These are phyloP conservation scores for Pammene fasciana DNA, from an alignment of 2,888 invertebrate genomes.

Conservation along the genomic window DNA sequence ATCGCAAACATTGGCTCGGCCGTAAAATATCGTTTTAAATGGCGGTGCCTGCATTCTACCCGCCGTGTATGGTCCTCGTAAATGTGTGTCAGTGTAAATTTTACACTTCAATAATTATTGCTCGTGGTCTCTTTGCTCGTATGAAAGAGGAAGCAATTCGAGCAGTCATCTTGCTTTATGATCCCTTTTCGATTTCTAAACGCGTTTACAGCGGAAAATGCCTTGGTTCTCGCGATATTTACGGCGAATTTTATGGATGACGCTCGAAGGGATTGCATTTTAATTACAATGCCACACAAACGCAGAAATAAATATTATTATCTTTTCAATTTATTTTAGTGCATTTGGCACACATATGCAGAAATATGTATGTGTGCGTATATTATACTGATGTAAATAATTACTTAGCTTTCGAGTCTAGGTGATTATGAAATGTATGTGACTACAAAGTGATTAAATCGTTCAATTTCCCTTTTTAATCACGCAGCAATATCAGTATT, in stretches of 20 bases:
- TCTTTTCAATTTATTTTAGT: constrained; percentile 13
- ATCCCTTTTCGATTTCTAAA: constrained; percentile 68
- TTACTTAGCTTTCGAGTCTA: not conserved
- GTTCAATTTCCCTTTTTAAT: not conserved
- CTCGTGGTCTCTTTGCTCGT: constrained; percentile 57
- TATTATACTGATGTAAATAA: not conserved
- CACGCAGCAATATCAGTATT: not conserved
- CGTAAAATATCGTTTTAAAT: constrained; percentile 67
- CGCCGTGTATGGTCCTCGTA: constrained; percentile 56
- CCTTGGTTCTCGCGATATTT: constrained; percentile 56
- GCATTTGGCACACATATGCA: not conserved
- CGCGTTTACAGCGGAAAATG: constrained; percentile 61
- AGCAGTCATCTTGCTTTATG: constrained; percentile 69
- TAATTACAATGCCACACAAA: constrained; percentile 33
- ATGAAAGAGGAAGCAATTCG: constrained; percentile 70
- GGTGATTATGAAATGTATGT: not conserved
- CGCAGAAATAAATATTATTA: constrained; percentile 16
- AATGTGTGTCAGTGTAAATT: constrained; percentile 72
- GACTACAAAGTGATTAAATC: not conserved
- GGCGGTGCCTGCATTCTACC: constrained; percentile 48
- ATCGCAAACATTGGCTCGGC: constrained; percentile 66
- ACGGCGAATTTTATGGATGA: constrained; percentile 42
- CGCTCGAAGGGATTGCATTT: constrained; percentile 33
- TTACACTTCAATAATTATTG: constrained; percentile 73
- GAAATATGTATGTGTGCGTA: constrained; percentile 1